Base-by-base conservation (phyloP, 2,888 invertebrate genomes). In the Patella depressa region DNA sequence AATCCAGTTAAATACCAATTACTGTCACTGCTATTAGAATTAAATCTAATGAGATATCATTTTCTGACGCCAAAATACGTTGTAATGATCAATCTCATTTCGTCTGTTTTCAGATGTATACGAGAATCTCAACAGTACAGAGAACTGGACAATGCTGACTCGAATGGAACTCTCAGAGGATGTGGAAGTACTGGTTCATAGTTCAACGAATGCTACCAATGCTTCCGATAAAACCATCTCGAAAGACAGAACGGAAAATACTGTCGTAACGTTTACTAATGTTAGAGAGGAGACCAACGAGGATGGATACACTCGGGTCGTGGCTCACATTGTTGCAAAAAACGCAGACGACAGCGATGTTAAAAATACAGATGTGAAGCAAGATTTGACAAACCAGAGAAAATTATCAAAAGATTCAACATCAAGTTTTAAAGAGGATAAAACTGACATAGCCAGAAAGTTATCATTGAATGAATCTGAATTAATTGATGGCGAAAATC, bases 171-270 rank as follows among this genome's bases (percentile, higher is more conserved):
- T 80, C 53, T 53, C 75, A n/a, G 81, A 77, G n/a, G 78, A 80
- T 3, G 82, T 82, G 29, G 79, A 82, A 73, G 82, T 81, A 53
- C 78, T 81, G 14, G 81, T 82, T 53, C 82, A 83, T 76, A 75
- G 78, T 55, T 74, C 81, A 11, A 74, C 69, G 14, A 73, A 74
- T 17, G 73, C 75, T 9, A 70, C 72, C 29, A 77, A 75, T 11
- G 53, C 71, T 24, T 76, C 57, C 71, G 55, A 71, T 59, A 73
- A 76, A 75, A 72, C 71, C 24, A 71, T 54, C 73, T 75, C 69
- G 1, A 72, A 73, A 2, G 79, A 77, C 3, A 74, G 74, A 17
- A 72, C 79, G 4, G 78, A 80, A 12, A 34, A 76, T 24, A 69
- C 70, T 53, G 55, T 78, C 17, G 59, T 80, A 65, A 78, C 77